Base-by-base conservation (phyloP, 2,113 vertebrate species). In the Clarias magur region DNA sequence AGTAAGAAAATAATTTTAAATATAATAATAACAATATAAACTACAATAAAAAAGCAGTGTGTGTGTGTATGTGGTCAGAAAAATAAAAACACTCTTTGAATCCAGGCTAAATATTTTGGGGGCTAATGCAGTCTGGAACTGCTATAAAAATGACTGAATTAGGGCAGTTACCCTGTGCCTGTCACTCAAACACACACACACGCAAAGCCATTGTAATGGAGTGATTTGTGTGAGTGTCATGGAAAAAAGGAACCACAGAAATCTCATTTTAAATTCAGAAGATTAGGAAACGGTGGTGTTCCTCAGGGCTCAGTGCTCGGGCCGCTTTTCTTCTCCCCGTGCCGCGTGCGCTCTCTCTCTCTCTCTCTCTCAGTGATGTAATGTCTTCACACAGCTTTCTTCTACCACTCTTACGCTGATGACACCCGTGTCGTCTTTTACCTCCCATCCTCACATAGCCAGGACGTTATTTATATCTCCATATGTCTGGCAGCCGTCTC, bases 141-240 rank as follows among this genome's bases (percentile, higher is more conserved):
- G 67, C 65, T 53, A 68, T 70, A 54, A 84, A 83, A 30, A 72
- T 70, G 82, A 84, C 82, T 84, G 82, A 84, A 84, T 84, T 30
- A 72, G 65, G 53, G 11, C 82, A 84, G 65, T 21, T 84, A 38
- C 56, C 63, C 62, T 67, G 34, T n/a, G 16, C 38, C 11, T 65
- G 7, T 82, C 76, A 80, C 54, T 57, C 53, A 80, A n/a, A 17
- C 76, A 56, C 75, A 53, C 75, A 65, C 21, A 65, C 72, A 75
- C 72, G 25, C 42, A 76, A 3, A 73, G 7, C 10, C 53, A 57
- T 53, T 57, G 6, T n/a, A 56, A 56, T 78, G 13, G 75, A 16
- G 48, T 53, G 25, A 78, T 54, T 12, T 56, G 12, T 78, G 48
- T 56, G 75, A 9, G 48, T 56, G 12, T n/a, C 21, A 25, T 48